Percentiles rank a stretch among this genome's conserved stretches.
phyloP scores from a whole-genome alignment of 1,140 invertebrate genomes.

The Apis cerana region DNA sequence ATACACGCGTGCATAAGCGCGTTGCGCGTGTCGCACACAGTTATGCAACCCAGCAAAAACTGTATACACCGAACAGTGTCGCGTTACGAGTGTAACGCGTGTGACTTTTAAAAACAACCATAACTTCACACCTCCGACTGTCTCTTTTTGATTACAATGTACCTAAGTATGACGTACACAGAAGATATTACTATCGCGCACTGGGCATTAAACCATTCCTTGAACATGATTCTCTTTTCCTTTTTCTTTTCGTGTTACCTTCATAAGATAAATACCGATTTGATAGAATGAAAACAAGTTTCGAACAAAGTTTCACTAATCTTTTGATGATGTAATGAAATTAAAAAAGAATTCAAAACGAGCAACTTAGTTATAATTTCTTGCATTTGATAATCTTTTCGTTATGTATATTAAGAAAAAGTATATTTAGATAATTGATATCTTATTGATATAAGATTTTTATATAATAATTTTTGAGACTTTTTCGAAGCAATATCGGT shows the following conservation, averaged over 20 bases:
- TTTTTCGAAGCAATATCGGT: background rate
- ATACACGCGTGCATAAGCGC: slow-evolving; percentile 35
- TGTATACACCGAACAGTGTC: slow-evolving; percentile 64
- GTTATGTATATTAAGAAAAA: too few species aligned
- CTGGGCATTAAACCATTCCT: background rate
- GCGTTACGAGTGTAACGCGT: slow-evolving; percentile 55
- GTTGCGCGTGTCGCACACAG: slow-evolving; percentile 37
- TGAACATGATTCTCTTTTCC: background rate
- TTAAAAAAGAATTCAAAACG: too few species aligned
- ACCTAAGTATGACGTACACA: too few species aligned
- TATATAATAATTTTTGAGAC: too few species aligned
- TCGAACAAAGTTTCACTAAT: too few species aligned
- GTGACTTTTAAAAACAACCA: slow-evolving; percentile 54
- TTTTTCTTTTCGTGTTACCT: background rate
- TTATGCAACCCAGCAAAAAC: slow-evolving; percentile 64
- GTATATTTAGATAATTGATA: too few species aligned
- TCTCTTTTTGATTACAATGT: slow-evolving; percentile 25
- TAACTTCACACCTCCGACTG: slow-evolving; percentile 33
- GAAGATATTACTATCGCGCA: slow-evolving; percentile 12
- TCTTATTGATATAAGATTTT: too few species aligned
- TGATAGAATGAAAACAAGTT: background rate
- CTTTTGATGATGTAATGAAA: too few species aligned
- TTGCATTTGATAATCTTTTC: too few species aligned
- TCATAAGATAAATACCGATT: background rate
- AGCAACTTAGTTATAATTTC: too few species aligned